These are phyloP conservation scores for Corythoichthys intestinalis DNA, from an alignment of 2,113 vertebrate species.

Conservation along the genomic window DNA sequence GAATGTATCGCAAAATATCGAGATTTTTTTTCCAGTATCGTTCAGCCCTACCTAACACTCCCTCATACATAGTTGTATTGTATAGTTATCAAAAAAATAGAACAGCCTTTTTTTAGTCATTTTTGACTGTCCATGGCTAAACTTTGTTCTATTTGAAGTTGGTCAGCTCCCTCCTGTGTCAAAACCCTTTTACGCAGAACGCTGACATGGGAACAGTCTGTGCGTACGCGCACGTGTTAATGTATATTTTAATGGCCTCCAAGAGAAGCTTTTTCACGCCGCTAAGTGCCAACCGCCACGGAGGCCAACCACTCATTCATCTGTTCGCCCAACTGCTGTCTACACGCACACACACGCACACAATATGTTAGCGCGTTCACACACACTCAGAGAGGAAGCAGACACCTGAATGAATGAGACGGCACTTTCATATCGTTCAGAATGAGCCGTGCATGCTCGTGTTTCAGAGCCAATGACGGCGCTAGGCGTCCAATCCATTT, in stretches of 20 bases:
- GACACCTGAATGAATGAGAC: conserved; percentile 11
- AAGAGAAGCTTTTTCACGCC: conserved; percentile 76
- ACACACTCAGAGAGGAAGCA: conserved; percentile 17
- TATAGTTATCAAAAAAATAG: too few relatives aligned
- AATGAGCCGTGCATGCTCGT: too few relatives aligned
- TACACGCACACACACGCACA: conserved; percentile 28
- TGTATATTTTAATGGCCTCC: conserved; percentile 77
- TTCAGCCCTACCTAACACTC: too few relatives aligned
- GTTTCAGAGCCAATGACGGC: too few relatives aligned
- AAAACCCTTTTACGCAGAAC: background rate
- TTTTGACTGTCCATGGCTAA: too few relatives aligned
- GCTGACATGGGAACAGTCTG: background rate
- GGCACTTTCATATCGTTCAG: background rate
- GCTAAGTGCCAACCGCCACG: conserved; percentile 72
- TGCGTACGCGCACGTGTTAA: conserved; percentile 62
- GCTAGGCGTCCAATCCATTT: too few relatives aligned
- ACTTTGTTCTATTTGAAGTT: background rate
- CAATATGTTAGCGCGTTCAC: conserved; percentile 33
- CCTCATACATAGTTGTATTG: too few relatives aligned
- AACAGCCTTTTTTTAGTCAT: too few relatives aligned
- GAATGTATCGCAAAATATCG: too few relatives aligned
- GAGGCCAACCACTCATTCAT: conserved; percentile 74
- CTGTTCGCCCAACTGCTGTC: conserved; percentile 73
- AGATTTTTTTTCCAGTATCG: too few relatives aligned
- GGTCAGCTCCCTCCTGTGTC: background rate